Base-by-base conservation (phyloP, 2,113 vertebrate species). In the Chelonoidis abingdonii region DNA sequence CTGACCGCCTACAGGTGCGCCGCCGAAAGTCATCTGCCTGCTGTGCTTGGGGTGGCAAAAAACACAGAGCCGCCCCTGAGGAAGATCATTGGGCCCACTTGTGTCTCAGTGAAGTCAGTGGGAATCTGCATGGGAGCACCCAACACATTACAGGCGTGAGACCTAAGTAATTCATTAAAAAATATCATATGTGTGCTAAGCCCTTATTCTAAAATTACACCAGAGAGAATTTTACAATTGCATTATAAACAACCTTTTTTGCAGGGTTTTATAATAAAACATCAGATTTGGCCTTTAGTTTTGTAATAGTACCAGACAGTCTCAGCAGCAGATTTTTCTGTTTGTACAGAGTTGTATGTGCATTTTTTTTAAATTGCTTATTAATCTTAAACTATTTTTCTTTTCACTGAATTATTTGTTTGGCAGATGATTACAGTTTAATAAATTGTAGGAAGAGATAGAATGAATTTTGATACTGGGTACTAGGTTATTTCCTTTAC, bases 401-500 rank as follows among this genome's bases (percentile, higher is more conserved):
- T 53, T 91, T 79, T 25, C 17, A 41, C 41, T 85, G 0, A 21
- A 44, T 89, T 29, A 35, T 89, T 92, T 88, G 8, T 87, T 91
- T 92, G 87, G 54, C 31, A 50, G 49, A 7, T 82, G 52, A 21
- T 14, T 80, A 80, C 89, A 83, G 44, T 84, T 90, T 82, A 83
- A 10, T 87, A 72, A 69, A 35, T n/a, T 35, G 35, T 35, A 80
- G 21, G 22, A n/a, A 38, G 50, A 38, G 25, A 52, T 1, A 81
- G 76, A 83, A 86, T 35, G 81, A n/a, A 4, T 56, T 4, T 29
- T 88, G 13, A 79, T 92, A 44, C 85, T 87, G 53, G 21, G 47
- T 83, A 86, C 50, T 88, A 88, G 80, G 80, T 83, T 91, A 54
- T 81, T 91, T 93, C n/a, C 80, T 94, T 96, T 89, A 35, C 52